Evolutionary conservation across 1,140 invertebrate species (phyloP), one percentile per base, ranked within the genome.

Genomic region (Nephila pilipes): DNA sequence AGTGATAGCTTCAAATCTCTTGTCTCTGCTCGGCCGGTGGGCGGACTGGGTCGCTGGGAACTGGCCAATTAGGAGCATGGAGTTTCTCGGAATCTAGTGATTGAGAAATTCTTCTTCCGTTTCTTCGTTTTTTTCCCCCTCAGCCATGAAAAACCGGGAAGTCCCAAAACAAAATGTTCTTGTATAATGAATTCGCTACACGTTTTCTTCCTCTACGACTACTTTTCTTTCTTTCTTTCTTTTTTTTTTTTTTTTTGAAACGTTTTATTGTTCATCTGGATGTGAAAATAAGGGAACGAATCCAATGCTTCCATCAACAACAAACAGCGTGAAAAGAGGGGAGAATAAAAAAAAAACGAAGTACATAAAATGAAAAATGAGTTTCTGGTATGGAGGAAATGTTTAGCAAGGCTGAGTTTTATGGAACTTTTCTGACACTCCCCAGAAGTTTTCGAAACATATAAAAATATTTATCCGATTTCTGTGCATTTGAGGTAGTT

Each of bases 41-140:
- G 69, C 32, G 69, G 69, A 32, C 16, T 75, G 69, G 69, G 25
- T 75, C 65, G 65, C 65, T 75, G 25, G 25, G 69, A 75, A 75
- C 69, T 75, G 69, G 29, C 69, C 69, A 75, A 75, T 75, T 75
- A 75, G 32, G 29, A 75, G 69, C 69, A 75, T 29, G 14, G 25
- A 25, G 25, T 75, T 75, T 36, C 69, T 36, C 20, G 32, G 69
- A 75, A 75, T 16, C 29, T 18, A 36, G 29, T 1, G 69, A 75
- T 75, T 36, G 65, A 38, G 65, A 32, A 29, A 32, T 36, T 69
- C 29, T 69, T 32, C 14, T 32, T 2, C 60, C 3, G 18, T n/a
- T 8, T 20, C 2, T 75, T 75, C 32, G 20, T 3, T 14, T 16
- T 16, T 22, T 22, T 60, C 18, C 22, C 58, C 20, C 58, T 18